Percentiles rank a stretch among this genome's conserved stretches.
phyloP scores from a whole-genome alignment of 2,113 vertebrate genomes.

The Nicator chloris region DNA sequence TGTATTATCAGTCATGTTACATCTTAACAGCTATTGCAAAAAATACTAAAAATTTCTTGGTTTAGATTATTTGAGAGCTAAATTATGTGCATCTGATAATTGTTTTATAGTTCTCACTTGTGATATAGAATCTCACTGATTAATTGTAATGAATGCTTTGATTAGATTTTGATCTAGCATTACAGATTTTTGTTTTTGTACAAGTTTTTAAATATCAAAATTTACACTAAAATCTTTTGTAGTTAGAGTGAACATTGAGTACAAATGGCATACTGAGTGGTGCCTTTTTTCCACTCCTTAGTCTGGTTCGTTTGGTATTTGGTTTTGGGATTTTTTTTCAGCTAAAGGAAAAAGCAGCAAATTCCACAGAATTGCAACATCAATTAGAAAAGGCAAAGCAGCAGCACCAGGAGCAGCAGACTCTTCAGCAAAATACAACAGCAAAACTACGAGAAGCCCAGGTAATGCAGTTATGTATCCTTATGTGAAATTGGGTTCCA shows the following conservation, averaged over 20 bases:
- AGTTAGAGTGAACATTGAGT: not conserved
- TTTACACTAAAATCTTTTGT: not conserved
- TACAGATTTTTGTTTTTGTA: not conserved
- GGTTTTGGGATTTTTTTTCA: constrained; percentile 44
- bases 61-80: not conserved
- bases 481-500: not conserved
- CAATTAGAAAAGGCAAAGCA: constrained; percentile 94
- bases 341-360: constrained; percentile 87
- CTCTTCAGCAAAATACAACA: constrained; percentile 90
- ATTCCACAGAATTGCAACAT: constrained; percentile 88
- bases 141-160: constrained; percentile 6
- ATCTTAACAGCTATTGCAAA: not conserved
- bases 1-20: not conserved
- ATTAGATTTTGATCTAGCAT: not conserved
- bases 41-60: not conserved
- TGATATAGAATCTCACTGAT: not conserved
- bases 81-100: not conserved
- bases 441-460: constrained; percentile 94
- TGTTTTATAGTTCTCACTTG: not conserved
- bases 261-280: not conserved
- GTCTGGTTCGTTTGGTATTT: not conserved
- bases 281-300: not conserved
- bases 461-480: constrained; percentile 64
- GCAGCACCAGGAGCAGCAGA: constrained; percentile 93
- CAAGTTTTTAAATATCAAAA: not conserved